phyloP scores from a whole-genome alignment of 1,140 invertebrate genomes.

The Watersipora subatra region DNA sequence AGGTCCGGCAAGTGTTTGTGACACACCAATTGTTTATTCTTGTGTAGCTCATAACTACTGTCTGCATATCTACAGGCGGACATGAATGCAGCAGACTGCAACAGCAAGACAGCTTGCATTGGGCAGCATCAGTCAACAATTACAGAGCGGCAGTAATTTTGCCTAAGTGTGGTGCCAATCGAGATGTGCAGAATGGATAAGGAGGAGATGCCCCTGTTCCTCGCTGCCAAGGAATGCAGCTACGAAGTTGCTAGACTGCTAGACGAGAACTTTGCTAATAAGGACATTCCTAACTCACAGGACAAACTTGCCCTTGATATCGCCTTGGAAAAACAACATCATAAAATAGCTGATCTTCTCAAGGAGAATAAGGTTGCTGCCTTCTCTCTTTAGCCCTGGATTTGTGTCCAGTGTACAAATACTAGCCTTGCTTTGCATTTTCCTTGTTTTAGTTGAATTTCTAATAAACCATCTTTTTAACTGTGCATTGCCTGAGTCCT shows the following conservation, averaged over 20 bases:
- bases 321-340: conserved; percentile 74
- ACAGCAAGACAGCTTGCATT: too few relatives aligned
- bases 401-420: too few relatives aligned
- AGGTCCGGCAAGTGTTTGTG: too few relatives aligned
- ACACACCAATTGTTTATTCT: too few relatives aligned
- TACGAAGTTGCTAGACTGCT: conserved; percentile 79
- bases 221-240: conserved; percentile 83
- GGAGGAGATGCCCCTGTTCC: conserved; percentile 88
- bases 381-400: conserved; percentile 33
- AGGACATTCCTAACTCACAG: conserved; percentile 98
- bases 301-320: conserved; percentile 82
- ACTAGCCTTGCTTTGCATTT: too few relatives aligned
- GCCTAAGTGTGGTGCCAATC: conserved; percentile 76
- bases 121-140: too few relatives aligned
- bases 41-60: too few relatives aligned
- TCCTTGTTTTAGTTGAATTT: too few relatives aligned
- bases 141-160: conserved; percentile 70
- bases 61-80: too few relatives aligned
- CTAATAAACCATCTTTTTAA: too few relatives aligned
- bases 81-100: too few relatives aligned
- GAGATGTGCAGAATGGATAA: conserved; percentile 89
- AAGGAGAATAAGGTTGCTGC: conserved; percentile 57
- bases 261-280: conserved; percentile 77
- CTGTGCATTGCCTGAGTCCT: too few relatives aligned
- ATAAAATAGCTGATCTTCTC: conserved; percentile 78